A percentile compares a stretch with the other conserved stretches of the same genome.
phyloP scores from a whole-genome alignment of 1,140 invertebrate genomes.

The Callitettix versicolor region DNA sequence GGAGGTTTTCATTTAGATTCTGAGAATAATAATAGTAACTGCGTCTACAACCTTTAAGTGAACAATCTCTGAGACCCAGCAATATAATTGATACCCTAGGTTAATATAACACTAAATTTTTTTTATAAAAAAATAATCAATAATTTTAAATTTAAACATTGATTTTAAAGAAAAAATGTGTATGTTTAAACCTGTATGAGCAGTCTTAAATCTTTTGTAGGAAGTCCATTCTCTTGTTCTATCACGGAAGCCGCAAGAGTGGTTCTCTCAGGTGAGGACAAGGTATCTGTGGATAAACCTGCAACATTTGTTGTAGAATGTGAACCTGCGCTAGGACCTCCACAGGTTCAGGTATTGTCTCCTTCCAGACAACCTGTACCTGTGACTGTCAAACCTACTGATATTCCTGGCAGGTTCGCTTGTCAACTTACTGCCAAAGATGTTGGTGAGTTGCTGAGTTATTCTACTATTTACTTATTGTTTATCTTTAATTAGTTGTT shows the following conservation, averaged over 20 bases:
- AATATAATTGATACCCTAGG: no score
- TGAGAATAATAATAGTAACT: no score
- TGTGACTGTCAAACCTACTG: constrained; percentile 43
- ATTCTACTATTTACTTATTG: neutral
- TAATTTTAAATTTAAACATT: no score
- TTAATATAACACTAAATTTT: no score
- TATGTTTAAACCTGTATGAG: no score
- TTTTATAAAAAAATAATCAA: no score
- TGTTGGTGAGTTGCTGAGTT: constrained; percentile 52
- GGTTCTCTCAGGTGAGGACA: constrained; percentile 67
- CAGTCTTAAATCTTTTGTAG: no score
- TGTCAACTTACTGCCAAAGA: constrained; percentile 78
- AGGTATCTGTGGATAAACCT: constrained; percentile 77
- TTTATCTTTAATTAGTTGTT: neutral
- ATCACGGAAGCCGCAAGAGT: constrained; percentile 64
- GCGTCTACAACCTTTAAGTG: no score
- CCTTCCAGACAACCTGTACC: constrained; percentile 52
- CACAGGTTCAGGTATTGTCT: constrained; percentile 69
- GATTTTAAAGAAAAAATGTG: no score
- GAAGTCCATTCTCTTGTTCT: constrained; percentile 61
- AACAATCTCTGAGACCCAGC: no score
- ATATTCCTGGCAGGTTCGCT: constrained; percentile 39
- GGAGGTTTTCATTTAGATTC: no score
- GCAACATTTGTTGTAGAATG: constrained; percentile 78
- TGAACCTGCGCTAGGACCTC: constrained; percentile 50